A percentile compares a stretch with the other conserved stretches of the same genome.
phyloP scores from a whole-genome alignment of 2,797 vertebrate genomes.

The Danio jaintianensis region DNA sequence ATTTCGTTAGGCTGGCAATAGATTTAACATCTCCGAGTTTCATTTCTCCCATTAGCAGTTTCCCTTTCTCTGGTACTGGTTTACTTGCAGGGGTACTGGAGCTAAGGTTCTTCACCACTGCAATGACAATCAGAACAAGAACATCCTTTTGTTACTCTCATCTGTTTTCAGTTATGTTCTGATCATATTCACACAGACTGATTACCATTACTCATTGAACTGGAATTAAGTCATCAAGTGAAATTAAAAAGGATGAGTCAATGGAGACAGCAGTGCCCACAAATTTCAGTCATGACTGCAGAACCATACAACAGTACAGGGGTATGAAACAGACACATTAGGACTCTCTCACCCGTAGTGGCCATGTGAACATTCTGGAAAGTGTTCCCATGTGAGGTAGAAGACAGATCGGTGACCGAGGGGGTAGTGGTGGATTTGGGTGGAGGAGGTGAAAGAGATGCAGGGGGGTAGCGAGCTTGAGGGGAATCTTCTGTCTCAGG shows the following conservation, averaged over 20 bases:
- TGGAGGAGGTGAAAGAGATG: conserved; percentile 53
- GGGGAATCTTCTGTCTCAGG: conserved; percentile 75
- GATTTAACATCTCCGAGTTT: conserved; percentile 72
- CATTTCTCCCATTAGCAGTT: conserved; percentile 73
- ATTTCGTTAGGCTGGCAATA: conserved; percentile 73
- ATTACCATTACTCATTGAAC: conserved; percentile 57
- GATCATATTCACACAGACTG: conserved; percentile 58
- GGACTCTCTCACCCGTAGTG: conserved; percentile 71
- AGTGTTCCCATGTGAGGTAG: conserved; percentile 48
- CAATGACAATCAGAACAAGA: conserved; percentile 46
- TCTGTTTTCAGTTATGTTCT: conserved; percentile 55
- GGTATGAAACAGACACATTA: conserved; percentile 5
- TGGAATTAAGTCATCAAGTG: conserved; percentile 55
- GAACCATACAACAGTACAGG: neutral
- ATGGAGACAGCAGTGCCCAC: conserved; percentile 54
- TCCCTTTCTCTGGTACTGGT: conserved; percentile 61
- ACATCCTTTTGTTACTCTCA: conserved; percentile 54
- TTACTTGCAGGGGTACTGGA: conserved; percentile 39
- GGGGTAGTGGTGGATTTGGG: conserved; percentile 56
- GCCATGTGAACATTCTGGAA: conserved; percentile 71
- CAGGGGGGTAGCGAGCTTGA: conserved; percentile 71
- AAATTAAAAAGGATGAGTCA: conserved; percentile 56
- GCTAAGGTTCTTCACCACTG: conserved; percentile 65
- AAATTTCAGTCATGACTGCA: conserved; percentile 27
- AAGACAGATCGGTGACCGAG: conserved; percentile 7